These are phyloP conservation scores for Amphiprion percula DNA, from an alignment of 2,113 vertebrate species.

Conservation along the genomic window DNA sequence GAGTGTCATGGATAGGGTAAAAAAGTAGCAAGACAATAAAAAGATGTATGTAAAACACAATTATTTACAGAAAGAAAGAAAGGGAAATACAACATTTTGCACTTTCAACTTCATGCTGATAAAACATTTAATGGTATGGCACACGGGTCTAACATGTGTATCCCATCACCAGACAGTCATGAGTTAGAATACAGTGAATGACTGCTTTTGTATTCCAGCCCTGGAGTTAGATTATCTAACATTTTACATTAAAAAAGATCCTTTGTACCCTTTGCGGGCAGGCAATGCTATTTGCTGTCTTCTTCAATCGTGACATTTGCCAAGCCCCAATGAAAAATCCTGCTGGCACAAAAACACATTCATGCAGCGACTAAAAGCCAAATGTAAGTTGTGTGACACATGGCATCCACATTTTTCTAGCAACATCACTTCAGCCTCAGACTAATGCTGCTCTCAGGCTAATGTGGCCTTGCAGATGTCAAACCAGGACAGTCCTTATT, in stretches of 20 bases:
- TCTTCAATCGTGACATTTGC: conserved; percentile 44
- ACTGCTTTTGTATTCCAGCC: conserved; percentile 20
- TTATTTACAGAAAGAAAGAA: not conserved
- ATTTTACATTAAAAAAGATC: conserved; percentile 30
- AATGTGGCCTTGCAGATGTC: conserved; percentile 11
- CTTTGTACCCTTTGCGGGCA: conserved; percentile 27
- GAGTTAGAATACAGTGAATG: conserved; percentile 28
- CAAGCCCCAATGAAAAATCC: conserved; percentile 22
- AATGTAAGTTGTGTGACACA: conserved; percentile 27
- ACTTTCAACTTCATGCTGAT: not conserved
- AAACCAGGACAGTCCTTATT: not conserved
- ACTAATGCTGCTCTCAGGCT: conserved; percentile 15
- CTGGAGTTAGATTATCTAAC: conserved; percentile 46
- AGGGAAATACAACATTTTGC: not conserved
- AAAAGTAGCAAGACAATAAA: not conserved
- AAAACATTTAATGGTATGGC: conserved; percentile 11
- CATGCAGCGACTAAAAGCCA: conserved; percentile 37
- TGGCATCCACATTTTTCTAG: conserved; percentile 7
- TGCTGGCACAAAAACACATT: conserved; percentile 36
- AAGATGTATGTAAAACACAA: not conserved
- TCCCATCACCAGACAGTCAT: conserved; percentile 31
- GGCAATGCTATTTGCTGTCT: conserved; percentile 23
- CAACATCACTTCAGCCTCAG: conserved; percentile 6
- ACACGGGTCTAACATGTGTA: not conserved
- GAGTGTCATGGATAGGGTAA: not conserved